Base-by-base conservation (phyloP, 1,140 invertebrate genomes). In the Scaptomyza hsui region DNA sequence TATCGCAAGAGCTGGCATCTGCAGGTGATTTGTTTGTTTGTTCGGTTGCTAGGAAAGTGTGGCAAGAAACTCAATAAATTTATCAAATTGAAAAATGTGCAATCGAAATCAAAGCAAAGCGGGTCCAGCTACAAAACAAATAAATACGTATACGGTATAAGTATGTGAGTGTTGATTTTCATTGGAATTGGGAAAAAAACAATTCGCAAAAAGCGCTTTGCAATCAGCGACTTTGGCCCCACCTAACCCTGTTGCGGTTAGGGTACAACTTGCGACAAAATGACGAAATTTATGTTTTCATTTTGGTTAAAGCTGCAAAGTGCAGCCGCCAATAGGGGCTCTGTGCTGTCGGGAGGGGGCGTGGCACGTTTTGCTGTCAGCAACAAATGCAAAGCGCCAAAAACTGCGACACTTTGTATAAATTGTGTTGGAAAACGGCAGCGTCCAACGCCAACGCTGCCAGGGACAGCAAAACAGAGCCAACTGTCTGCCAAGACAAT, bases 321-420 rank as follows among this genome's bases (percentile, higher is more conserved):
- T 83, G 80, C 79, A 82, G 81, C 56, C 59, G 53, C 52, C 37
- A 56, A 61, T 63, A 61, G 57, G 47, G 56, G 65, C 57, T 55
- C 21, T 37, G 26, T 39, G 57, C 26, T 49, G 0, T 9, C 6
- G 45, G 68, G 68, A 52, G 26, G 45, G 68, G 68, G 61, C 68
- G 68, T 56, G 69, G 37, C 53, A 16, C 64, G 65, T 10, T 10
- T 13, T 7, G 59, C 63, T 88, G 81, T 85, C 82, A 85, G 81
- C 82, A 85, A 85, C 81, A 85, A 85, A 88, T 85, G 81, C 82
- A 88, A 85, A 85, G 82, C 81, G 81, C 81, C 81, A 85, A 85
- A 85, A 85, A 88, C 69, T 85, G 81, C 81, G 81, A 85, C 81
- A 85, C 82, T 88, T 85, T 85, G 82, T 85, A 85, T 85, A 85